Evolutionary conservation across 2,888 invertebrate species (phyloP).

Genomic region (Anarsia innoxiella): DNA sequence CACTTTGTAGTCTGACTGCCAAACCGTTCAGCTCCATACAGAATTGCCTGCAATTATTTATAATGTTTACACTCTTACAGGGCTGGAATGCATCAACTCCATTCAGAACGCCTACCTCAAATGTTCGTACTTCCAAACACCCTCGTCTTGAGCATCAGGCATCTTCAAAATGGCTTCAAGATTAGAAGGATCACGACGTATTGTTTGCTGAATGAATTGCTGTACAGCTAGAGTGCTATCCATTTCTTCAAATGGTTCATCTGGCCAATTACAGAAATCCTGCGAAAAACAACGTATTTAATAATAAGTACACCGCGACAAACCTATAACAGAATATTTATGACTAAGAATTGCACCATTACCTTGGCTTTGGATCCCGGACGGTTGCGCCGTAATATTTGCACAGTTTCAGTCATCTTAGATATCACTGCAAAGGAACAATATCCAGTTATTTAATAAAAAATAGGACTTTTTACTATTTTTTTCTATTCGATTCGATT

Average conservation of each 20-base stretch:
- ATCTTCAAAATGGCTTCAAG: conserved; percentile 96
- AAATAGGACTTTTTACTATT: too few relatives aligned
- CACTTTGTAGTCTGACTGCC: conserved; percentile 95
- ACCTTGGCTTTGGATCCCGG: conserved; percentile 94
- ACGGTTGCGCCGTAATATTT: conserved; percentile 90
- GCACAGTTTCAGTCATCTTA: conserved; percentile 89
- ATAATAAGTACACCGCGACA: background rate
- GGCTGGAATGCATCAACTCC: background rate
- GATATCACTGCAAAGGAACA: background rate
- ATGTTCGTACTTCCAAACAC: conserved; percentile 99
- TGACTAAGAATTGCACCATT: conserved; percentile 18
- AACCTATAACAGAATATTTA: background rate
- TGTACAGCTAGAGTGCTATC: conserved; percentile 99
- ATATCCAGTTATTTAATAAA: background rate
- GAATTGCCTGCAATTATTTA: conserved; percentile 84
- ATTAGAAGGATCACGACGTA: conserved; percentile 93
- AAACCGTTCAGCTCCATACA: conserved; percentile 99
- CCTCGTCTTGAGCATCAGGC: conserved; percentile 98
- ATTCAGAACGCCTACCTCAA: conserved; percentile 78
- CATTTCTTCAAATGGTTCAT: conserved; percentile 99
- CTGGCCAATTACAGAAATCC: conserved; percentile 99
- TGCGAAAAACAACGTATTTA: conserved; percentile 42
- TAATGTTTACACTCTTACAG: background rate
- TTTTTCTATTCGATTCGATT: too few relatives aligned
- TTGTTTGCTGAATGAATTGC: conserved; percentile 98